phyloP scores from a whole-genome alignment of 2,797 vertebrate species.

The Pelobates cultripes region DNA sequence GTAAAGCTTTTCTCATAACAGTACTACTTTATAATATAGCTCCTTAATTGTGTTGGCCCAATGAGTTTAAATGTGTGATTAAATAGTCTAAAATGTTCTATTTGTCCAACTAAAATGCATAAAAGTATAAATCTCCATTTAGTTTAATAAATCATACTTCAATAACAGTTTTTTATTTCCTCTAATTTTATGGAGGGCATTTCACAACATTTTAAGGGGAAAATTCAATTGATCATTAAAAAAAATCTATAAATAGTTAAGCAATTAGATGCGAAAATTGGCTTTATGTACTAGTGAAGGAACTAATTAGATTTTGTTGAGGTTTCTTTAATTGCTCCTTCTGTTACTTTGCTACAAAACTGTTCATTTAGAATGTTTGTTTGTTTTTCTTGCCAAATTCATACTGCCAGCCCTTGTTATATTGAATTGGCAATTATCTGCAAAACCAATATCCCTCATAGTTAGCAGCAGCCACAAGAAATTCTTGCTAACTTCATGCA shows the following conservation, averaged over 20 bases:
- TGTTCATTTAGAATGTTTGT: not conserved
- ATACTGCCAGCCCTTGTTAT: not conserved
- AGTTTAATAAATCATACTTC: too few species aligned
- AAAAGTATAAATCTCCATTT: too few species aligned
- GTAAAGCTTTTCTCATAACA: too few species aligned
- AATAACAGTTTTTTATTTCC: too few species aligned
- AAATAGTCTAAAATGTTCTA: too few species aligned
- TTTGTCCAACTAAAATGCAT: too few species aligned
- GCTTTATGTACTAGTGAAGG: not conserved
- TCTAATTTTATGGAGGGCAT: not conserved
- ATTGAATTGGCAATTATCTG: not conserved
- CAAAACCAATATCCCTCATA: not conserved
- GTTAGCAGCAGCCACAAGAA: not conserved
- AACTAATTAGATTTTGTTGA: not conserved
- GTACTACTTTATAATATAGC: too few species aligned
- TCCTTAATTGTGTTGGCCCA: too few species aligned
- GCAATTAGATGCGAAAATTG: not conserved
- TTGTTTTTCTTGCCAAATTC: not conserved
- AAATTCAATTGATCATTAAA: too few species aligned
- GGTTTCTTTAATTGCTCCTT: conserved; percentile 2
- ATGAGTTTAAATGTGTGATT: too few species aligned
- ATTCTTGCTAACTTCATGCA: not conserved
- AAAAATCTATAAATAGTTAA: not conserved
- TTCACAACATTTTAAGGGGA: not conserved
- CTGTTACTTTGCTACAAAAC: not conserved